Conservation (phyloP, 2,113 vertebrate species). For the Stegastes partitus region DNA sequence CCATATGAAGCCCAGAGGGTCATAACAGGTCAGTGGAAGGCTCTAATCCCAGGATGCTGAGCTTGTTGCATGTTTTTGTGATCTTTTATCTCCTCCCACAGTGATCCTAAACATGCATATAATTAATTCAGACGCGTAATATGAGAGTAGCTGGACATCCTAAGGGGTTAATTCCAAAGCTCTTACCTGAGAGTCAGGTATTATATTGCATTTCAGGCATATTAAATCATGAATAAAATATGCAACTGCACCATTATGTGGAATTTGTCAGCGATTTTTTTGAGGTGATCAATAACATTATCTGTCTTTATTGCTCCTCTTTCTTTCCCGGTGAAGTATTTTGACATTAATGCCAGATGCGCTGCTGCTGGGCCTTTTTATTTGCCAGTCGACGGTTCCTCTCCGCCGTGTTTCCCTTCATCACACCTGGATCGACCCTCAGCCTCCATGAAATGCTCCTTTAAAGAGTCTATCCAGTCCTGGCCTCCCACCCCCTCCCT, state of each 20-base stretch:
- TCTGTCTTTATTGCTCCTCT: not conserved
- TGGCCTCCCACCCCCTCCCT: not conserved
- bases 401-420: constrained; percentile 1
- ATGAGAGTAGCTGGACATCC: not conserved
- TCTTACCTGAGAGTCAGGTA: not conserved
- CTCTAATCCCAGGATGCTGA: no score
- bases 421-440: not conserved
- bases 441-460: constrained; percentile 17
- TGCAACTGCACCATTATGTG: not conserved
- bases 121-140: not conserved
- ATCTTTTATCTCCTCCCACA: not conserved
- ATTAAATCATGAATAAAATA: constrained; percentile 35
- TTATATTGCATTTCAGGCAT: constrained; percentile 22
- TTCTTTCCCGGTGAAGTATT: not conserved
- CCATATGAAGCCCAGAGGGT: constrained; percentile 97
- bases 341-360: not conserved
- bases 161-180: not conserved
- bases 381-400: not conserved
- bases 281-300: not conserved
- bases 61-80: no score
- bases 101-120: not conserved
- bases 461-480: constrained; percentile 31
- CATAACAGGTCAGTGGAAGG: constrained; percentile 90
- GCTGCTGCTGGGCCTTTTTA: not conserved
- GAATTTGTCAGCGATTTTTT: constrained; percentile 15